phyloP scores from a whole-genome alignment of 2,797 vertebrate genomes.

The Dromococcyx pavoninus region DNA sequence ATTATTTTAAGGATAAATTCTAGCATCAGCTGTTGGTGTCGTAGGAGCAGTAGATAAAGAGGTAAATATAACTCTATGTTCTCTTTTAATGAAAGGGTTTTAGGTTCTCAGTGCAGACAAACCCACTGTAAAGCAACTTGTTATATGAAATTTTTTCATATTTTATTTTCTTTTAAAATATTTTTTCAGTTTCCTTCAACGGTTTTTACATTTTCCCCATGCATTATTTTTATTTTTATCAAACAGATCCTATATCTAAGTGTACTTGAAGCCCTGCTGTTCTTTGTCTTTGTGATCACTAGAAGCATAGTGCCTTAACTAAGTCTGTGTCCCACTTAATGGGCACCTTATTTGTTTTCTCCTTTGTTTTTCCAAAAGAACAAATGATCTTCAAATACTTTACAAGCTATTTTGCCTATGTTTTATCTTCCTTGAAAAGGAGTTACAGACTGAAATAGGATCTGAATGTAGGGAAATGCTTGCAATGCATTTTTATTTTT shows the following conservation, averaged over 20 bases:
- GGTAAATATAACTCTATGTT: fast-evolving
- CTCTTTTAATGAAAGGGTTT: not conserved
- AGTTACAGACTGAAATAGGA: not conserved
- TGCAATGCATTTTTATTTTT: not conserved
- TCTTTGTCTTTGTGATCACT: not conserved
- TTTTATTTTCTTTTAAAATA: not conserved
- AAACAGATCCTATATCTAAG: not conserved
- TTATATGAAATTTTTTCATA: not conserved
- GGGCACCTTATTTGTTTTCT: not conserved
- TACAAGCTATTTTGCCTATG: too few relatives aligned
- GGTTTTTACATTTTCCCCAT: not conserved
- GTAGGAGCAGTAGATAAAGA: not conserved
- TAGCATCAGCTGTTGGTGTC: not conserved
- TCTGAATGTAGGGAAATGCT: not conserved
- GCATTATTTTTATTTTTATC: not conserved
- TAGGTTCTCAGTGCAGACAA: not conserved
- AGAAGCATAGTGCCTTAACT: not conserved
- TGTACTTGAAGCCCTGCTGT: not conserved
- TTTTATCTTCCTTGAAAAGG: not conserved
- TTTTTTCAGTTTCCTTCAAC: not conserved
- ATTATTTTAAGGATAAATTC: not conserved
- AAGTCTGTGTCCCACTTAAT: not conserved
- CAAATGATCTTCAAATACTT: not conserved
- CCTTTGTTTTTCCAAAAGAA: not conserved
- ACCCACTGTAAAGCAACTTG: not conserved